A percentile compares a stretch with the other conserved stretches of the same genome.
phyloP scores from a whole-genome alignment of 2,888 invertebrate genomes.

The Leptura quadrifasciata region DNA sequence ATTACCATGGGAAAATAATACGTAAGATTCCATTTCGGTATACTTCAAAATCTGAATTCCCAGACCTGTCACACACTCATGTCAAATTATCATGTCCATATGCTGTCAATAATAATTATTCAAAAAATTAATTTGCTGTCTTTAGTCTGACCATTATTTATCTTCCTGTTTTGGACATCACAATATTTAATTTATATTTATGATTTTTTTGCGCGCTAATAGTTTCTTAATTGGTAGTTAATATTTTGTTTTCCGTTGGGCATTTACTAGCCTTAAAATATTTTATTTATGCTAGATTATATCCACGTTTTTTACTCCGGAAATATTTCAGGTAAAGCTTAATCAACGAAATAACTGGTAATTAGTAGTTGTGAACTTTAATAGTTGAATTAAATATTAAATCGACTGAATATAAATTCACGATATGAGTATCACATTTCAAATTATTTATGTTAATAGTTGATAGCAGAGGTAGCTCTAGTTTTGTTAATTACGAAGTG shows the following conservation, averaged over 20 bases:
- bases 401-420: background rate
- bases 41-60: background rate
- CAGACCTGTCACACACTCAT: background rate
- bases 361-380: background rate
- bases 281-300: background rate
- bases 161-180: slow-evolving; percentile 7
- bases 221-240: slow-evolving; percentile 4
- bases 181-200: slow-evolving; percentile 7
- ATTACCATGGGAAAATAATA: background rate
- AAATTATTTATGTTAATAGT: background rate
- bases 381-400: background rate
- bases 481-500: background rate
- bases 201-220: background rate
- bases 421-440: background rate
- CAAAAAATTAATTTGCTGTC: background rate
- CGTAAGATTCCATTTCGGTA: background rate
- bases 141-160: background rate
- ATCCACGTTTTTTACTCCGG: background rate
- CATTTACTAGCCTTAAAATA: background rate
- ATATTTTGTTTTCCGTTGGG: slow-evolving; percentile 2
- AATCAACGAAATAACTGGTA: background rate
- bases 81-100: background rate
- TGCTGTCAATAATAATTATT: background rate
- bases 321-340: background rate
- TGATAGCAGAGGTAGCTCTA: background rate